A percentile compares a stretch with the other conserved stretches of the same genome.
Conservation (phyloP, 2,797 vertebrate genomes). For the Melanotaenia parkinsoni region DNA sequence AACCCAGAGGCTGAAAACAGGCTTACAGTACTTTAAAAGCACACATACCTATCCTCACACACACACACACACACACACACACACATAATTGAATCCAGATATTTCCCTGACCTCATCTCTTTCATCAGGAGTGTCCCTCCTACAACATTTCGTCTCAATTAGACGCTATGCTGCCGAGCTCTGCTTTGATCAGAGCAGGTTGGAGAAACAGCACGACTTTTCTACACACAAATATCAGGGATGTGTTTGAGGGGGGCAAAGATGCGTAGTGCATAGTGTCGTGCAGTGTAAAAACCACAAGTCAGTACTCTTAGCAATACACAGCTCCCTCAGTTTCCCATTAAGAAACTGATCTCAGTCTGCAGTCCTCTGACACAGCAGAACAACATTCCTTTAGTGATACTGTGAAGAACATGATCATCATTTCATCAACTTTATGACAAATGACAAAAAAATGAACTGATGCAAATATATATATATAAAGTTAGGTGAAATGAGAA, state of each 20-base stretch:
- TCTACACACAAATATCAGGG: slow-evolving; percentile 53
- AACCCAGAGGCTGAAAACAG: slow-evolving; percentile 12
- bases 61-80: neutral
- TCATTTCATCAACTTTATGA: slow-evolving; percentile 13
- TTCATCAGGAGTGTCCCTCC: slow-evolving; percentile 56
- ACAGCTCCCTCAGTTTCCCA: slow-evolving; percentile 16
- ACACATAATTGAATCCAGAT: slow-evolving; percentile 57
- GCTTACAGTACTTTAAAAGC: slow-evolving; percentile 4
- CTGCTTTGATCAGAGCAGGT: slow-evolving; percentile 73
- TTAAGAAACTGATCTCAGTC: slow-evolving; percentile 33
- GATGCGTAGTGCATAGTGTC: slow-evolving; percentile 22
- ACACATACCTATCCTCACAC: neutral
- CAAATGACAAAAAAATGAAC: slow-evolving; percentile 5
- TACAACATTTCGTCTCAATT: slow-evolving; percentile 69
- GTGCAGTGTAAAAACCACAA: slow-evolving; percentile 18
- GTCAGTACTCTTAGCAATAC: slow-evolving; percentile 26
- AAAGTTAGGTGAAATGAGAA: slow-evolving; percentile 1
- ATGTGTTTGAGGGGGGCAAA: slow-evolving; percentile 38
- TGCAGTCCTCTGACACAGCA: slow-evolving; percentile 24
- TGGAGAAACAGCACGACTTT: slow-evolving; percentile 35
- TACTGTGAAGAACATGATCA: neutral
- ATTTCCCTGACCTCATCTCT: slow-evolving; percentile 62
- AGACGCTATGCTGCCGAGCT: slow-evolving; percentile 56
- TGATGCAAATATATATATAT: neutral
- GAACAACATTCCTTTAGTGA: slow-evolving; percentile 14